A percentile compares a stretch with the other conserved stretches of the same genome.
Evolutionary conservation across 2,797 vertebrate genomes (phyloP).

Genomic region (Choloepus didactylus): DNA sequence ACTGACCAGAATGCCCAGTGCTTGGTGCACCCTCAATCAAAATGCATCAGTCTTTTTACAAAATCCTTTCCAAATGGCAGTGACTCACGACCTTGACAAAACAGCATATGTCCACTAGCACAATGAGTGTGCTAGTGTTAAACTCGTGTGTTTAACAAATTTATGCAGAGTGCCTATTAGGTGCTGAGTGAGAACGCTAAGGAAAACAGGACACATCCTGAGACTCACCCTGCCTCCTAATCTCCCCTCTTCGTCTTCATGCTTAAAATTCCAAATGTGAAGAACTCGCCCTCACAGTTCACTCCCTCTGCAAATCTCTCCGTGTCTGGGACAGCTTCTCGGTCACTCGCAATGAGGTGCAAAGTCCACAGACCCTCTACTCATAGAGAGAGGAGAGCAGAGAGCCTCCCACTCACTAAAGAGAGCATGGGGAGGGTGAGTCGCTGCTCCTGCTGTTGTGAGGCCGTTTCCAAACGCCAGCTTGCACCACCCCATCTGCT

Average conservation of each 20-base stretch:
- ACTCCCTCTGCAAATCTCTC: not conserved
- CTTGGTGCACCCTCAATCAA: not conserved
- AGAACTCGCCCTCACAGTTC: not conserved
- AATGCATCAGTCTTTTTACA: not conserved
- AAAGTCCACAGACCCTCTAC: not conserved
- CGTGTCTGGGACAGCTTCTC: accelerated
- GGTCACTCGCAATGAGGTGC: not conserved
- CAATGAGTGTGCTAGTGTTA: not conserved
- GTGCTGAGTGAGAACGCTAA: not conserved
- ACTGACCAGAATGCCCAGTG: not conserved
- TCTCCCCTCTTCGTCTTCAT: not conserved
- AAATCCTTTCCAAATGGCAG: not conserved
- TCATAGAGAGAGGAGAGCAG: not conserved
- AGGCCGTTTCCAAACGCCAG: not conserved
- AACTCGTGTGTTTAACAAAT: not conserved
- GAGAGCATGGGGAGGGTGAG: not conserved
- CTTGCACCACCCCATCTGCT: not conserved
- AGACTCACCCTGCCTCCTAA: not conserved
- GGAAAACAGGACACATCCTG: not conserved
- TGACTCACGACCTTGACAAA: not conserved
- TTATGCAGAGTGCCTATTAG: not conserved
- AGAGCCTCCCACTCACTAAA: too few relatives aligned
- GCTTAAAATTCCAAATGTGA: not conserved
- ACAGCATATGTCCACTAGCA: not conserved
- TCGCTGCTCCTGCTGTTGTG: not conserved